phyloP scores from a whole-genome alignment of 1,140 invertebrate genomes.

The Campoletis sonorensis region DNA sequence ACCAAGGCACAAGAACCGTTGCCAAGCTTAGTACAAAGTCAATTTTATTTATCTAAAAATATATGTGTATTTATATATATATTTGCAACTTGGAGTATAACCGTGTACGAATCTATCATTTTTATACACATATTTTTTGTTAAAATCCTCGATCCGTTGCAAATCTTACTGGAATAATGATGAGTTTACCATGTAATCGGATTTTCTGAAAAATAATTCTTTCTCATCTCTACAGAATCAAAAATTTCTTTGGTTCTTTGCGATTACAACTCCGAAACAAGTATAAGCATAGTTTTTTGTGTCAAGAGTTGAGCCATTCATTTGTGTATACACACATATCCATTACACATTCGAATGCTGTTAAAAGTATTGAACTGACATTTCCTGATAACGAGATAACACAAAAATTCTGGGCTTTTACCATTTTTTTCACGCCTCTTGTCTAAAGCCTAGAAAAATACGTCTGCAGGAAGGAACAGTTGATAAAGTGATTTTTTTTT shows the following conservation, averaged over 20 bases:
- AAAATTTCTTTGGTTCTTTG: no score
- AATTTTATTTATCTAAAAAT: not conserved
- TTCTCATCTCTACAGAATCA: no score
- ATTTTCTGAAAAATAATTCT: not conserved
- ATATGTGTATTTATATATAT: not conserved
- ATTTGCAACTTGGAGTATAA: not conserved
- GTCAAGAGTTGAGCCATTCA: not conserved
- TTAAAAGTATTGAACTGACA: no score
- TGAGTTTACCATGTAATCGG: not conserved
- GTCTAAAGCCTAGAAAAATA: no score
- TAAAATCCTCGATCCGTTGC: no score
- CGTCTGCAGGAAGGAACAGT: no score
- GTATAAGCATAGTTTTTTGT: no score
- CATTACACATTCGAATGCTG: not conserved
- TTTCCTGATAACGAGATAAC: no score
- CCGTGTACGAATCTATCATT: not conserved
- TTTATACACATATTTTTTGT: no score
- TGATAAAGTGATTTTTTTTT: no score
- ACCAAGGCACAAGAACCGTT: not conserved
- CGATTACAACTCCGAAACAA: no score
- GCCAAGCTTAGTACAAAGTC: not conserved
- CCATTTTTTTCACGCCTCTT: no score
- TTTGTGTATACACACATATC: not conserved
- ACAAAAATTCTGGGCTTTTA: not conserved
- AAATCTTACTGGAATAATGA: constrained; percentile 21